phyloP scores from a whole-genome alignment of 2,113 vertebrate species.

The Xenus cinereus region DNA sequence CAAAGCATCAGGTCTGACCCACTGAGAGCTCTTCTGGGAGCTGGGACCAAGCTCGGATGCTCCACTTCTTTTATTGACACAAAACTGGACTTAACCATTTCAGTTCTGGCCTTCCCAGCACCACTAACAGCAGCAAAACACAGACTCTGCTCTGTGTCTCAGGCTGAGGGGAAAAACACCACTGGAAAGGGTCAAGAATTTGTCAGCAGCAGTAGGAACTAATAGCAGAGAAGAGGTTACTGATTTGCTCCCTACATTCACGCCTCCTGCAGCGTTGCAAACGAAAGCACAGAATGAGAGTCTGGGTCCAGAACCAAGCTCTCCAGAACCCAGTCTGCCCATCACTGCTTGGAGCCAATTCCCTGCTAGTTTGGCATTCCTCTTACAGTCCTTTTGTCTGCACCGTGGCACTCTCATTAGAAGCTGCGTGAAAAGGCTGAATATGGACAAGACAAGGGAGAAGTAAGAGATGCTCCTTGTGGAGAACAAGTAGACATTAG shows the following conservation, averaged over 20 bases:
- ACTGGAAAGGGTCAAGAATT: neutral
- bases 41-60: neutral
- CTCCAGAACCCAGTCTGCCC: neutral
- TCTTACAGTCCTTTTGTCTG: neutral
- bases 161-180: neutral
- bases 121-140: neutral
- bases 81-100: neutral
- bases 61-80: neutral
- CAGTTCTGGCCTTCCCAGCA: neutral
- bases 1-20: neutral
- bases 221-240: neutral
- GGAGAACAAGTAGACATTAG: neutral
- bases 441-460: neutral
- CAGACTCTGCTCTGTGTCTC: neutral
- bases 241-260: neutral
- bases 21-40: neutral
- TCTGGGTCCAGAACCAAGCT: neutral
- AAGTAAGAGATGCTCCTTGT: neutral
- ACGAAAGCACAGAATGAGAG: neutral
- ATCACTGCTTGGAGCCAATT: neutral
- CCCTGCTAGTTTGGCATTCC: neutral
- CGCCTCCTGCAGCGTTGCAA: neutral
- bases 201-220: neutral
- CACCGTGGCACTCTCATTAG: rapidly evolving
- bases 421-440: neutral